Evolutionary conservation across 2,888 invertebrate genomes (phyloP).

Genomic region (Odontocerum albicorne): DNA sequence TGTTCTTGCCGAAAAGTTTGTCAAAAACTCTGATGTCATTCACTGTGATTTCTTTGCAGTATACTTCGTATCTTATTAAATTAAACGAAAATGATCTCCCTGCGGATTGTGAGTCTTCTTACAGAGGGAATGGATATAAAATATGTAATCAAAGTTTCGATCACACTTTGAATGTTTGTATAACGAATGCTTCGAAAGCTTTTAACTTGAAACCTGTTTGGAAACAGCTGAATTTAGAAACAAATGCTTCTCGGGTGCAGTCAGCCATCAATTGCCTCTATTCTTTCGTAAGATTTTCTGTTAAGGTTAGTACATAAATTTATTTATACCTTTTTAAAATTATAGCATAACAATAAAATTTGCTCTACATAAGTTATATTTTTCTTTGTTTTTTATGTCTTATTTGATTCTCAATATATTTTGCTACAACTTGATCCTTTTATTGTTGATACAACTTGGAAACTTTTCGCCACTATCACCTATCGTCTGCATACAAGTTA

Average conservation of each 20-base stretch:
- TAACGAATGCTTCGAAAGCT: constrained; percentile 49
- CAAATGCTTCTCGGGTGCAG: constrained; percentile 50
- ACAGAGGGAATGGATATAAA: constrained; percentile 38
- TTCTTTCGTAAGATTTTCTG: constrained; percentile 52
- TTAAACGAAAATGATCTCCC: constrained; percentile 51
- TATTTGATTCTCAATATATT: no score
- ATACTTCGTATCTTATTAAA: constrained; percentile 54
- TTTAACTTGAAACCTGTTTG: constrained; percentile 50
- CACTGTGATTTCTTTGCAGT: constrained; percentile 52
- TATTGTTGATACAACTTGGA: no score
- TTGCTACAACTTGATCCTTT: no score
- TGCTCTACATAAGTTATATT: no score
- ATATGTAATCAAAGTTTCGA: constrained; percentile 16
- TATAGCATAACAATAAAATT: no score
- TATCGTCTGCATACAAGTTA: no score
- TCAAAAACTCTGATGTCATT: constrained; percentile 50
- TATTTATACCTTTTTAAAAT: no score
- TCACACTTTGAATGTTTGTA: constrained; percentile 28
- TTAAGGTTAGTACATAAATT: constrained; percentile 51
- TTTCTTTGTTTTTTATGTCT: no score
- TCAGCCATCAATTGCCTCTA: constrained; percentile 55
- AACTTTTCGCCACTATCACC: no score
- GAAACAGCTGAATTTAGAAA: constrained; percentile 50
- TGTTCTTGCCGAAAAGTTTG: constrained; percentile 45
- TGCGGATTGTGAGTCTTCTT: constrained; percentile 51